Conservation (phyloP, 2,113 vertebrate genomes). For the Cheilinus undulatus region DNA sequence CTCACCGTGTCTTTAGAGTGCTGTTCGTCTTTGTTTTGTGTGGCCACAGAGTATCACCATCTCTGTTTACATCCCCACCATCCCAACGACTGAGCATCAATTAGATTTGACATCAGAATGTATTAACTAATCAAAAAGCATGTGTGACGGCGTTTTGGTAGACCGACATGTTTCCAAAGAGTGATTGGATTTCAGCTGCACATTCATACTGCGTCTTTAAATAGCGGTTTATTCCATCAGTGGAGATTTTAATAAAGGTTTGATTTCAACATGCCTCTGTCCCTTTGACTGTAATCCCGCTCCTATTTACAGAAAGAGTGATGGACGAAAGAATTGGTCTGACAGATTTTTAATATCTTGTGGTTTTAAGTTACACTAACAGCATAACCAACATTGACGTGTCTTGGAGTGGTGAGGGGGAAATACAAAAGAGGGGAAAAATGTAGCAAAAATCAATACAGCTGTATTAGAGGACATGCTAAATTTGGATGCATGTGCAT, state of each 20-base stretch:
- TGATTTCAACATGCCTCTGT: constrained; percentile 45
- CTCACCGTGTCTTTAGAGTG: constrained; percentile 39
- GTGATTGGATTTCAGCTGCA: constrained; percentile 28
- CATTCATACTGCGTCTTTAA: constrained; percentile 25
- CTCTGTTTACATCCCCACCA: background rate
- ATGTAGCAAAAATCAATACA: no score
- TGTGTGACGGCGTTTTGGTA: constrained; percentile 27
- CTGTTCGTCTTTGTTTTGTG: background rate
- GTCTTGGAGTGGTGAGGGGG: background rate
- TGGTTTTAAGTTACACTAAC: constrained; percentile 27
- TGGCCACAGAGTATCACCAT: constrained; percentile 26
- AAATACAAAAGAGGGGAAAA: constrained; percentile 7
- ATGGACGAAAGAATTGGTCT: constrained; percentile 17
- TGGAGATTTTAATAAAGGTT: constrained; percentile 49
- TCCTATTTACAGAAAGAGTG: constrained; percentile 19
- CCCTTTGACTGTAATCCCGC: constrained; percentile 28
- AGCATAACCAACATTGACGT: background rate
- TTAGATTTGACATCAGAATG: constrained; percentile 17
- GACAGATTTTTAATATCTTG: constrained; percentile 44
- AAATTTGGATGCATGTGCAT: no score
- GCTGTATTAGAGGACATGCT: no score
- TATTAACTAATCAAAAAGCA: constrained; percentile 10
- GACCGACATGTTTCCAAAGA: constrained; percentile 48
- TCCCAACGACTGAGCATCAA: background rate
- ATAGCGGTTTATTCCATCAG: constrained; percentile 40